Conservation (phyloP, 2,888 invertebrate species). For the Deilephila porcellus region DNA sequence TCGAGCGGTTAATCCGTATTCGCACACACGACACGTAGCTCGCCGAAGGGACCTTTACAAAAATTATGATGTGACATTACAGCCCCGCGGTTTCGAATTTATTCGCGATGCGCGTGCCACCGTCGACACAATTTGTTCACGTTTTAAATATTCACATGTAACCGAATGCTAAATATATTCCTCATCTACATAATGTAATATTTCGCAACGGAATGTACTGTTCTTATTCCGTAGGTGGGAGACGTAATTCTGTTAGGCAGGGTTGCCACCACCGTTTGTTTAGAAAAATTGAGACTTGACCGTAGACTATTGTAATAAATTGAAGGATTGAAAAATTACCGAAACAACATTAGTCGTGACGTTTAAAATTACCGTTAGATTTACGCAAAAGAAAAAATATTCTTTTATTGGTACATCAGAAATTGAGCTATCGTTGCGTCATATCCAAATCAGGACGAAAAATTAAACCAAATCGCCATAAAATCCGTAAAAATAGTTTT, state of each 20-base stretch:
- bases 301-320: too few species aligned
- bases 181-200: conserved; percentile 76
- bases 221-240: conserved; percentile 30
- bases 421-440: too few species aligned
- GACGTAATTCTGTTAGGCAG: conserved; percentile 4
- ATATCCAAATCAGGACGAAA: too few species aligned
- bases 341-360: too few species aligned
- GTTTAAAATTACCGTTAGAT: too few species aligned
- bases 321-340: too few species aligned
- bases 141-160: conserved; percentile 75
- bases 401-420: too few species aligned
- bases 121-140: conserved; percentile 65
- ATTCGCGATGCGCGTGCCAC: conserved; percentile 60
- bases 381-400: too few species aligned
- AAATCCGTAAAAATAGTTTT: too few species aligned
- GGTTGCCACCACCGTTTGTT: too few species aligned
- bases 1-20: conserved; percentile 28
- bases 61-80: conserved; percentile 58
- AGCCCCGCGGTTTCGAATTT: conserved; percentile 48
- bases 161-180: conserved; percentile 70
- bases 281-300: too few species aligned
- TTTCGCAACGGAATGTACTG: conserved; percentile 44
- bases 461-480: too few species aligned
- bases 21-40: conserved; percentile 57
- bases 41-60: conserved; percentile 65